Evolutionary conservation across 2,888 invertebrate species (phyloP).

Genomic region (Caradrina clavipalpis): DNA sequence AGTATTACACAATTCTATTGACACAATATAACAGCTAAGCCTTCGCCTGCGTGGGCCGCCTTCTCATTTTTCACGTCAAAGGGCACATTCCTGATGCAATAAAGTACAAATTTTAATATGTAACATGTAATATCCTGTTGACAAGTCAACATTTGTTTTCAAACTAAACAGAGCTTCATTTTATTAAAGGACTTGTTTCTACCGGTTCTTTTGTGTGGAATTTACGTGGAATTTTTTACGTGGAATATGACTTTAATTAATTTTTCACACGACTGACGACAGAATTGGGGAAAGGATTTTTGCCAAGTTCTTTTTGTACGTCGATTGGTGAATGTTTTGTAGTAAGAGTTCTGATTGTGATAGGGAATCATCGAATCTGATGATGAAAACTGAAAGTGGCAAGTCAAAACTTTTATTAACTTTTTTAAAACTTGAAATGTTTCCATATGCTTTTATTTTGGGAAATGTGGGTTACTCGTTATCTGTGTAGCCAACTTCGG

Average conservation of each 20-base stretch:
- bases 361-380: no score
- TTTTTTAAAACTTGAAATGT: no score
- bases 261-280: not conserved
- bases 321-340: no score
- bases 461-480: no score
- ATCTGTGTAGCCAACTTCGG: no score
- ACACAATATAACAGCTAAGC: conserved; percentile 19
- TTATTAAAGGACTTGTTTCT: conserved; percentile 30
- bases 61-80: conserved; percentile 20
- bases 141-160: conserved; percentile 54
- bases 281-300: not conserved
- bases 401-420: no score
- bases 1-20: conserved; percentile 31
- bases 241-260: not conserved
- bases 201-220: not conserved
- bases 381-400: no score
- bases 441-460: no score
- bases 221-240: not conserved
- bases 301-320: no score
- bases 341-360: no score
- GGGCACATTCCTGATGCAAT: conserved; percentile 30
- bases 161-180: conserved; percentile 43
- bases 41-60: conserved; percentile 18
- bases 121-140: conserved; percentile 60
- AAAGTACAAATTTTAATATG: conserved; percentile 48